Conservation (phyloP, 2,113 vertebrate genomes). For the Melanotaenia duboulayi region DNA sequence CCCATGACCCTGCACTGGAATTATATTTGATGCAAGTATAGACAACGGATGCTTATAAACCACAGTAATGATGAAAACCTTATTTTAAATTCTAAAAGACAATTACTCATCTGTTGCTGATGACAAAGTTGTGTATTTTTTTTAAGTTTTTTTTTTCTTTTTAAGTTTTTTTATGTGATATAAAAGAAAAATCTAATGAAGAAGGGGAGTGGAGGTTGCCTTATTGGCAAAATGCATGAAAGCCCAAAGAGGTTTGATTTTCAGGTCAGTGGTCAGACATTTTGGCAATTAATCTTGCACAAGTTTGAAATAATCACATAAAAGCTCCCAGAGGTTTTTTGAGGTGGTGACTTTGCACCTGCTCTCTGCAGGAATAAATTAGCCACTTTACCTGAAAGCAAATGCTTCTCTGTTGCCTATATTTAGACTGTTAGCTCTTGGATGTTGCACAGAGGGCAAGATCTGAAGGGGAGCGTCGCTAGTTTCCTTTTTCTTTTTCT, state of each 20-base stretch:
- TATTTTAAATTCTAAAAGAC: too few species aligned
- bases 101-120: neutral
- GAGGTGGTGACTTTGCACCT: constrained; percentile 47
- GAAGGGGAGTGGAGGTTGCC: neutral
- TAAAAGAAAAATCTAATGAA: neutral
- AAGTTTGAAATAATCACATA: constrained; percentile 43
- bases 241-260: constrained; percentile 41
- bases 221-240: neutral
- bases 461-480: neutral
- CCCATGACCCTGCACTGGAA: too few species aligned
- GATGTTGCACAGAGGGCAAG: neutral
- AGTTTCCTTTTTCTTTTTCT: too few species aligned
- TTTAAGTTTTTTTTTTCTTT: too few species aligned
- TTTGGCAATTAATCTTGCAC: constrained; percentile 54
- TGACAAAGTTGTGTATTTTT: neutral
- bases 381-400: neutral
- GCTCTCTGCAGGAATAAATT: constrained; percentile 11
- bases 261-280: constrained; percentile 55
- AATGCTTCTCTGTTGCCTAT: neutral
- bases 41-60: too few species aligned
- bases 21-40: too few species aligned
- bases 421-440: neutral
- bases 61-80: too few species aligned
- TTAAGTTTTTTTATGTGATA: too few species aligned
- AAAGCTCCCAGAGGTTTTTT: constrained; percentile 25